phyloP scores from a whole-genome alignment of 1,140 invertebrate genomes.

The Heliconius hermathena region DNA sequence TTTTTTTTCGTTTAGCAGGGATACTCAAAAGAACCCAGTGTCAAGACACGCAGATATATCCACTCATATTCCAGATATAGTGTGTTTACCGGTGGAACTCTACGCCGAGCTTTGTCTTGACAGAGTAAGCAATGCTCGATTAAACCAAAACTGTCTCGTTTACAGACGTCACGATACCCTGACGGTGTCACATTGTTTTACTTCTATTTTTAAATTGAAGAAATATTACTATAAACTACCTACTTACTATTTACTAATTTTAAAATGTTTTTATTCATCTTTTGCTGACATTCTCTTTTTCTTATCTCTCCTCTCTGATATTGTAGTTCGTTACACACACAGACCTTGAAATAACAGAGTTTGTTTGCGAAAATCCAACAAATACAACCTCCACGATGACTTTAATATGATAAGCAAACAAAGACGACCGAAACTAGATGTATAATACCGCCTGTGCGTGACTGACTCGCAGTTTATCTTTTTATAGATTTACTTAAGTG shows the following conservation, averaged over 20 bases:
- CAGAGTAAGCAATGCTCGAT: no score
- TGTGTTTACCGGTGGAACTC: background rate
- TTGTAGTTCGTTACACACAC: background rate
- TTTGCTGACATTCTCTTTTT: background rate
- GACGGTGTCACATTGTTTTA: no score
- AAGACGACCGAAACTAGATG: background rate
- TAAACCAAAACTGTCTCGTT: no score
- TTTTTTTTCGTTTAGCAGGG: no score
- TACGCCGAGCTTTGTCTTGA: background rate
- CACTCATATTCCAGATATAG: background rate
- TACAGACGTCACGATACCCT: no score
- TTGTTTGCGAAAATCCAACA: constrained; percentile 5
- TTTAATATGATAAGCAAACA: constrained; percentile 2
- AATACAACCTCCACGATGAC: constrained; percentile 2
- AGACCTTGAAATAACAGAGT: constrained; percentile 3
- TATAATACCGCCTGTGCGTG: background rate
- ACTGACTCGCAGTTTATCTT: background rate
- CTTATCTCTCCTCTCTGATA: background rate
- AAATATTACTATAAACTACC: no score
- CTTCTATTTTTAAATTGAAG: no score
- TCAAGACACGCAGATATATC: no score
- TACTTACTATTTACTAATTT: background rate
- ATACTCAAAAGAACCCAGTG: no score
- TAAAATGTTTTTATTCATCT: background rate
- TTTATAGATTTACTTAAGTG: constrained; percentile 6